phyloP scores from a whole-genome alignment of 2,113 vertebrate genomes.

The Tympanuchus pallidicinctus region DNA sequence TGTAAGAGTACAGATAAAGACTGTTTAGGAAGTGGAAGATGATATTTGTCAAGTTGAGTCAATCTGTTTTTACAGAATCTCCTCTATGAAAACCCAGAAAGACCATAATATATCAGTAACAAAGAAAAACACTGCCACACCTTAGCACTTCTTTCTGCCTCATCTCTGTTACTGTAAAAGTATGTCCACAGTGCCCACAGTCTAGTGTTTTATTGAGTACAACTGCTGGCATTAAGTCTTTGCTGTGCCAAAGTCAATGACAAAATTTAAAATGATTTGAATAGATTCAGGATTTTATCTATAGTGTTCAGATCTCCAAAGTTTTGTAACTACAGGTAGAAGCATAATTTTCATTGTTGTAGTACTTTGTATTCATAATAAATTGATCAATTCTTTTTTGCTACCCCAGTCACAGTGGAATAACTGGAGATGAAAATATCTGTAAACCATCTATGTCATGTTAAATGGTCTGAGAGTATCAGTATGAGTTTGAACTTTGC shows the following conservation, averaged over 20 bases:
- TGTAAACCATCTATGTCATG: not conserved
- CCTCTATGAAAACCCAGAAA: not conserved
- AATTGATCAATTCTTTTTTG: not conserved
- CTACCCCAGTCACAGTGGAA: not conserved
- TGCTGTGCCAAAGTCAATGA: not conserved
- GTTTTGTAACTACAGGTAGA: not conserved
- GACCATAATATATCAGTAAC: not conserved
- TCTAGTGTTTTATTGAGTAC: not conserved
- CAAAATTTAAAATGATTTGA: not conserved
- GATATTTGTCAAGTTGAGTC: not conserved
- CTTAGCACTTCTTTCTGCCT: not conserved
- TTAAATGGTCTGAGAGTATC: not conserved
- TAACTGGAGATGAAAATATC: not conserved
- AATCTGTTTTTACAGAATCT: not conserved
- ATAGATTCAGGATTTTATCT: not conserved
- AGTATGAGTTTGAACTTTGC: not conserved
- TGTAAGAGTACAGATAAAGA: not conserved
- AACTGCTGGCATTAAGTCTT: not conserved
- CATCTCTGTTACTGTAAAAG: not conserved
- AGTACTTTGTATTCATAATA: not conserved
- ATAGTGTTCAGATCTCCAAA: not conserved
- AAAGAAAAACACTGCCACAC: not conserved
- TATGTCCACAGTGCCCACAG: not conserved
- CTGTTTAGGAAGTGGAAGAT: not conserved
- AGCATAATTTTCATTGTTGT: not conserved